Evolutionary conservation across 2,888 invertebrate species (phyloP).

Genomic region (Drosophila fulvimacula): DNA sequence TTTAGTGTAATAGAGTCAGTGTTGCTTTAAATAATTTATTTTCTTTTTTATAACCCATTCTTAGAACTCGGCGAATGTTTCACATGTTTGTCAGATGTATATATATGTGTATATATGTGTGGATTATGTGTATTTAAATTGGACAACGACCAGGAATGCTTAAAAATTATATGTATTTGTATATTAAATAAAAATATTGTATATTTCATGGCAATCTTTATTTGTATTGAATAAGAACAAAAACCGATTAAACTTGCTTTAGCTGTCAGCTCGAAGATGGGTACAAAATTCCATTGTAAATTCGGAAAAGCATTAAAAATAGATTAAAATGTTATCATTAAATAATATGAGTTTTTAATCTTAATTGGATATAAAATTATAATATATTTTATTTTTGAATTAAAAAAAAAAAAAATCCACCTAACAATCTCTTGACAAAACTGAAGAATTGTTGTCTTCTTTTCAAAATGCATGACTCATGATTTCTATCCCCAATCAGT

Average conservation of each 20-base stretch:
- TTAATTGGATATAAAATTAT: too few relatives aligned
- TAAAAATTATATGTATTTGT: background rate
- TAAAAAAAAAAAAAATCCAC: background rate
- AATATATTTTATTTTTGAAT: background rate
- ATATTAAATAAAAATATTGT: background rate
- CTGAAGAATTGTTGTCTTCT: background rate
- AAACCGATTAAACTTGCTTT: background rate
- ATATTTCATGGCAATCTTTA: slow-evolving; percentile 6
- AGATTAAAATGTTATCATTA: too few relatives aligned
- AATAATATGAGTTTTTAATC: too few relatives aligned
- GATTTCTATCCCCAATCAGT: background rate
- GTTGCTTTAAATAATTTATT: background rate
- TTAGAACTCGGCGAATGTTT: background rate
- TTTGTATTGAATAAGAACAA: background rate
- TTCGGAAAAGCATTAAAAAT: too few relatives aligned
- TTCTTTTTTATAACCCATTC: background rate
- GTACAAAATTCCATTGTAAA: too few relatives aligned
- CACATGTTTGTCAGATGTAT: background rate
- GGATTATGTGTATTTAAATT: background rate
- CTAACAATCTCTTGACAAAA: background rate
- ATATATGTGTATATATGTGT: background rate
- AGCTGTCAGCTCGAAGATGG: background rate
- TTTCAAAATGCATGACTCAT: background rate
- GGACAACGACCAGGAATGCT: background rate
- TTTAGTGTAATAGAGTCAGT: background rate